These are phyloP conservation scores for Polyergus mexicanus DNA, from an alignment of 1,140 invertebrate genomes.

Conservation along the genomic window DNA sequence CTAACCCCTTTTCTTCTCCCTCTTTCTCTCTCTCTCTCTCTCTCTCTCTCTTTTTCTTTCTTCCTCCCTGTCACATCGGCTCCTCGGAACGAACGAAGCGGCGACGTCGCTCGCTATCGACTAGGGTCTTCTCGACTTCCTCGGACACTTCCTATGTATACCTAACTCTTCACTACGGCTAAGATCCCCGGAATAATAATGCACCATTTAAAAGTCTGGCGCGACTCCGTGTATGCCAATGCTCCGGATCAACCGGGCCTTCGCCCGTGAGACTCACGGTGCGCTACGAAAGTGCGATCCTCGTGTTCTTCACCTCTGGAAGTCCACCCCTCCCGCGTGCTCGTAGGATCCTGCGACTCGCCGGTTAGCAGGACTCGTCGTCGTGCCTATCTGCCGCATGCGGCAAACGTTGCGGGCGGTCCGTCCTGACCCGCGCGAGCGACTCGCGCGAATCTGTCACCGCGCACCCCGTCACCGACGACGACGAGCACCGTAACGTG, in stretches of 20 bases:
- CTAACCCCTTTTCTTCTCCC: slow-evolving; percentile 48
- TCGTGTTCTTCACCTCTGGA: background rate
- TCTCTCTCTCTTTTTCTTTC: slow-evolving; percentile 19
- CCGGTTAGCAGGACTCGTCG: slow-evolving; percentile 47
- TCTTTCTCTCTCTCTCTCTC: slow-evolving; percentile 25
- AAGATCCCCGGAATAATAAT: slow-evolving; percentile 77
- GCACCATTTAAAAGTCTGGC: slow-evolving; percentile 84
- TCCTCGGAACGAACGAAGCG: slow-evolving; percentile 58
- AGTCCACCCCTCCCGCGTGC: slow-evolving; percentile 22
- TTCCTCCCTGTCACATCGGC: slow-evolving; percentile 49
- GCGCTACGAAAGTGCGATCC: background rate
- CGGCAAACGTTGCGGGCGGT: slow-evolving; percentile 41
- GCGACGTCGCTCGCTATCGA: slow-evolving; percentile 54
- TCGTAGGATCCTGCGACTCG: slow-evolving; percentile 13
- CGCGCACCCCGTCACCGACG: slow-evolving; percentile 12
- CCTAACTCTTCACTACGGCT: slow-evolving; percentile 84
- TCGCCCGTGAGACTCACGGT: slow-evolving; percentile 26
- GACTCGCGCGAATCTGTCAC: slow-evolving; percentile 12
- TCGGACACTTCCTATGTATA: slow-evolving; percentile 83
- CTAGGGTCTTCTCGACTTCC: slow-evolving; percentile 84
- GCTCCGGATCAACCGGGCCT: slow-evolving; percentile 23
- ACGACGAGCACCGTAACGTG: slow-evolving; percentile 4
- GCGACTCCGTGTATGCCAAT: slow-evolving; percentile 23
- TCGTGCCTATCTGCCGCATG: slow-evolving; percentile 32
- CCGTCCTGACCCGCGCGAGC: slow-evolving; percentile 41